Base-by-base conservation (phyloP, 2,888 invertebrate genomes). In the Trachelus troglodyta region DNA sequence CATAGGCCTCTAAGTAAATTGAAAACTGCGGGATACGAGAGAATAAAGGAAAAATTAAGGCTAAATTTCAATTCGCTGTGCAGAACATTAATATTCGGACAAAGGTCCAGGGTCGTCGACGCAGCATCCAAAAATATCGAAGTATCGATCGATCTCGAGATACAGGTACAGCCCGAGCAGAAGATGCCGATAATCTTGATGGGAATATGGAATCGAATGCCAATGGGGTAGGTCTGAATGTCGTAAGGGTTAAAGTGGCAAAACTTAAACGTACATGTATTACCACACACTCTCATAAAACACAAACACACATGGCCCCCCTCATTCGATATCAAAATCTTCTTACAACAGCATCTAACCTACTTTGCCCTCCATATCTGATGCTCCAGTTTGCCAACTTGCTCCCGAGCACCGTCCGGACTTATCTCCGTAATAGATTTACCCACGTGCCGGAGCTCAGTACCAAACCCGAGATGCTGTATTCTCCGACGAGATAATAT, bases 381-480 rank as follows among this genome's bases (percentile, higher is more conserved):
- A 84, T 84, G 81, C 78, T 82, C 83, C 80, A 83, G 81, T 84
- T 84, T 69, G 30, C 75, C 77, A 75, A 79, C 78, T 82, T 79
- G 73, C 69, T n/a, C 37, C 75, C 69, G 73, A 75, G 74, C 78
- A 76, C 71, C 79, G 77, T 76, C 78, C 81, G 81, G 81, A 84
- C 81, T 74, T 83, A 85, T 84, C 86, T 80, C 76, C 76, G 80
- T 82, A 84, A 86, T 83, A 86, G 85, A 85, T 85, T 85, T 86
- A 81, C 82, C 81, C 81, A 69, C 69, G 69, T 76, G 80, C 79
- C 69, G 75, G 40, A 6, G 4, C 40, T 40, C 40, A 40, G 40
- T 40, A 40, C 40, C 40, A 40, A 40, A 40, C 40, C 15, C 6
- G 40, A 15, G 40, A 40, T 40, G 40, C 40, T 40, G 40, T 4